Conservation (phyloP, 2,797 vertebrate genomes). For the Siniperca obscura region DNA sequence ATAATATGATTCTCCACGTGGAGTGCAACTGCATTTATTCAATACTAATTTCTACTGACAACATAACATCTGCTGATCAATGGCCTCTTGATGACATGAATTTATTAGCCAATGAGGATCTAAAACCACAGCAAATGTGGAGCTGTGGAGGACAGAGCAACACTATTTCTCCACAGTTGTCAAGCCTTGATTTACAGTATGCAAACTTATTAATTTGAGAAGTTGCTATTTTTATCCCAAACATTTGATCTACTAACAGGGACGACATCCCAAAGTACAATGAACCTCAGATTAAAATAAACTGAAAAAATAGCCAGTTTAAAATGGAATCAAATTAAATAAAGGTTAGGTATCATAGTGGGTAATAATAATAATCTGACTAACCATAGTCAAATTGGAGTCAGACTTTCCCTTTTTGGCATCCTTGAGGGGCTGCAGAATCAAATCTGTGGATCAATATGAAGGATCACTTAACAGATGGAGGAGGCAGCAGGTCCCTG, state of each 20-base stretch:
- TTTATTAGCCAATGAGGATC: not conserved
- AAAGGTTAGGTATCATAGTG: slow-evolving; percentile 14
- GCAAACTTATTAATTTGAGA: not conserved
- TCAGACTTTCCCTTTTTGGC: slow-evolving; percentile 50
- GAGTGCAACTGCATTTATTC: not conserved
- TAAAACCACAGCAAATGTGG: not conserved
- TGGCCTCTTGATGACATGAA: not conserved
- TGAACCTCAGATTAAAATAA: not conserved
- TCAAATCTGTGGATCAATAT: slow-evolving; percentile 79
- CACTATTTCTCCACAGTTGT: not conserved
- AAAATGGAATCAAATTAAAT: slow-evolving; percentile 26
- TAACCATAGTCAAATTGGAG: slow-evolving; percentile 48
- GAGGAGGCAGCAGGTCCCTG: slow-evolving; percentile 63
- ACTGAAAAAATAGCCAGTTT: not conserved
- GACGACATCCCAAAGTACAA: not conserved
- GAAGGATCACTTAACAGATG: slow-evolving; percentile 79
- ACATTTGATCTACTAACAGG: not conserved
- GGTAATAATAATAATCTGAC: slow-evolving; percentile 35
- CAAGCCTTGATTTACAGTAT: not conserved
- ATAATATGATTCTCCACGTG: not conserved
- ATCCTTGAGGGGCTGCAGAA: slow-evolving; percentile 52
- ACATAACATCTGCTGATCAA: not conserved
- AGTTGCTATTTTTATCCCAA: not conserved
- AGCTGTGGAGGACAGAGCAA: not conserved
- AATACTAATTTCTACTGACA: not conserved